Base-by-base conservation (phyloP, 1,140 invertebrate genomes). In the Danaus melanippus region DNA sequence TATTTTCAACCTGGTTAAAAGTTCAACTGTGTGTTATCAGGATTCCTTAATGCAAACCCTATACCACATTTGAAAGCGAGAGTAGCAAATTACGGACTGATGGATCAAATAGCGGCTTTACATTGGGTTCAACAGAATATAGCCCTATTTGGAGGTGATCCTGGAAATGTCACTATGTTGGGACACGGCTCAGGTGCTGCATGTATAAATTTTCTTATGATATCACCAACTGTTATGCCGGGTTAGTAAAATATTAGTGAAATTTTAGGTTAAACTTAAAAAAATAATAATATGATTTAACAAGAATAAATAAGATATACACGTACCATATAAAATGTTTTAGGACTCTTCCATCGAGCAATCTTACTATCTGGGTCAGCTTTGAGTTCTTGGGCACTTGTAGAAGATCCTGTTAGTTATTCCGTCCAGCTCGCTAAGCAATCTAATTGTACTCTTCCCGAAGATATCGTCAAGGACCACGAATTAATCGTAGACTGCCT, bases 141-240 rank as follows among this genome's bases (percentile, higher is more conserved):
- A 50, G 92, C 90, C 5, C 90, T 93, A 46, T 98, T 98, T 74
- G 95, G 95, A 1, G 94, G 96, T 0, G 96, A 98, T 85, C 91
- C 95, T 0, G 90, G 91, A 15, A 95, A 95, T 68, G 94, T 98
- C 0, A 97, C 97, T 0, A 87, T 99, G 21, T 91, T 97, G 71
- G 97, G 97, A 0, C 96, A 98, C 70, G 97, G 96, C 1, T 95
- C 95, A 1, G 97, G 97, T 0, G 97, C 97, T 2, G 96, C 97
- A 0, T 96, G 96, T 76, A 97, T 98, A 46, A 96, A 98, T 85
- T 95, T 98, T 75, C 91, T 98, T 44, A 97, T 97, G 91, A 93
- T 97, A 45, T 97, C 96, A 15, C 96, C 96, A 0, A 95, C 96
- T 44, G 96, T 96, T 50, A 93, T 96, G 80, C 92, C 94, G 46